Percentiles rank a stretch among this genome's conserved stretches.
These are phyloP conservation scores for Cheilosia pagana DNA, from an alignment of 2,888 invertebrate genomes.

Conservation along the genomic window DNA sequence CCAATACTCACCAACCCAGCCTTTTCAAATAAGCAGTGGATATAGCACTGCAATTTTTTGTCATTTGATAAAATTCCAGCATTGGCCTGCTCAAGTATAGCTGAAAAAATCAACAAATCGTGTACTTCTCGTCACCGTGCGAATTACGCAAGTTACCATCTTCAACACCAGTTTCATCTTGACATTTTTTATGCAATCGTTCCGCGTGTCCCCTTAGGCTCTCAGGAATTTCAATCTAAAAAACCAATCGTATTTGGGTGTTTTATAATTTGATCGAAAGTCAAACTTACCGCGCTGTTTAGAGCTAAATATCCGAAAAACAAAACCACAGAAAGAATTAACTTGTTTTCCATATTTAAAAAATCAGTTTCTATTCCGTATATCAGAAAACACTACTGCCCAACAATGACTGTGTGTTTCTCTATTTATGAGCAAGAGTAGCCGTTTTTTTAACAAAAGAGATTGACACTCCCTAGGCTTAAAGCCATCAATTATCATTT, in stretches of 20 bases:
- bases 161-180: conserved; percentile 77
- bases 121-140: neutral
- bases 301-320: conserved; percentile 20
- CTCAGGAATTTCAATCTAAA: conserved; percentile 79
- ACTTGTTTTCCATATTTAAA: conserved; percentile 43
- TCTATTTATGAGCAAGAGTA: conserved; percentile 50
- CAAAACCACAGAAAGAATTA: conserved; percentile 17
- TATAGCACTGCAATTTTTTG: conserved; percentile 79
- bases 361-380: neutral
- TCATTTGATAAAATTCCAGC: conserved; percentile 78
- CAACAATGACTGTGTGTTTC: conserved; percentile 11
- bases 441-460: neutral
- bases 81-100: conserved; percentile 71
- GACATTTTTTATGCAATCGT: conserved; percentile 79
- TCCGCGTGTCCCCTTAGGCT: conserved; percentile 78
- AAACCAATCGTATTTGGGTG: neutral
- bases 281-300: conserved; percentile 23
- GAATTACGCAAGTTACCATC: conserved; percentile 77
- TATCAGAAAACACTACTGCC: conserved; percentile 36
- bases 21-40: conserved; percentile 81
- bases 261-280: neutral
- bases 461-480: conserved; percentile 36
- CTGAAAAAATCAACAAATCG: conserved; percentile 66
- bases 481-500: conserved; percentile 40
- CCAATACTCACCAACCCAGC: conserved; percentile 79